Evolutionary conservation across 2,113 vertebrate genomes (phyloP).

Genomic region (Podarcis raffonei): DNA sequence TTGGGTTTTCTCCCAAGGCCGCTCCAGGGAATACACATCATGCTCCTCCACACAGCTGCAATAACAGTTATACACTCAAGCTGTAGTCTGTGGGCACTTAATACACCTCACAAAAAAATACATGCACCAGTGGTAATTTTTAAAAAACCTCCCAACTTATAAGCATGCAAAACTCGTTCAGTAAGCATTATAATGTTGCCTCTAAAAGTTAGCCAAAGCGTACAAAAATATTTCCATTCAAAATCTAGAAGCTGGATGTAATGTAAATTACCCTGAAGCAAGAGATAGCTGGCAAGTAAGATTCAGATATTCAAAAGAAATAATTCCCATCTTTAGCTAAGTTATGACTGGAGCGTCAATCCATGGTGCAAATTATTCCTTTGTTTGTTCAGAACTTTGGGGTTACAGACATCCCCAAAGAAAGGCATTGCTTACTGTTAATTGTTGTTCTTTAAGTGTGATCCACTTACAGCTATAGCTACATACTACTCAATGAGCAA

Average conservation of each 20-base stretch:
- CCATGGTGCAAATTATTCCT: not conserved
- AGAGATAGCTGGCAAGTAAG: constrained; percentile 33
- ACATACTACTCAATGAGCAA: not conserved
- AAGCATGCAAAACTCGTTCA: constrained; percentile 44
- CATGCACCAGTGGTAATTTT: constrained; percentile 59
- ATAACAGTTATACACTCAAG: constrained; percentile 69
- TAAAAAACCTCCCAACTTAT: constrained; percentile 47
- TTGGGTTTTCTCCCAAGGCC: constrained; percentile 54
- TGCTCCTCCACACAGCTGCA: constrained; percentile 72
- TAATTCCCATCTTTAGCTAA: constrained; percentile 3
- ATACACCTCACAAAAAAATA: constrained; percentile 69
- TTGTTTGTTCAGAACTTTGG: constrained; percentile 10
- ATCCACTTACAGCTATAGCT: not conserved
- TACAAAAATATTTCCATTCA: constrained; percentile 36
- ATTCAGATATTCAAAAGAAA: constrained; percentile 34
- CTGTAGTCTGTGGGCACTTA: constrained; percentile 67
- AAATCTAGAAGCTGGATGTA: constrained; percentile 41
- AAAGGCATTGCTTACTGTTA: not conserved
- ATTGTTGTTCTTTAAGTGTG: not conserved
- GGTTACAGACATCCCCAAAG: constrained; percentile 10
- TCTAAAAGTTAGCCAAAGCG: constrained; percentile 52
- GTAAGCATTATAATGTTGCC: constrained; percentile 56
- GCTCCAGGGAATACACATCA: constrained; percentile 66
- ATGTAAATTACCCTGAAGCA: constrained; percentile 44
- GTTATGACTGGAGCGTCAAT: rapidly evolving